Evolutionary conservation across 1,140 invertebrate genomes (phyloP).

Genomic region (Harpegnathos saltator): DNA sequence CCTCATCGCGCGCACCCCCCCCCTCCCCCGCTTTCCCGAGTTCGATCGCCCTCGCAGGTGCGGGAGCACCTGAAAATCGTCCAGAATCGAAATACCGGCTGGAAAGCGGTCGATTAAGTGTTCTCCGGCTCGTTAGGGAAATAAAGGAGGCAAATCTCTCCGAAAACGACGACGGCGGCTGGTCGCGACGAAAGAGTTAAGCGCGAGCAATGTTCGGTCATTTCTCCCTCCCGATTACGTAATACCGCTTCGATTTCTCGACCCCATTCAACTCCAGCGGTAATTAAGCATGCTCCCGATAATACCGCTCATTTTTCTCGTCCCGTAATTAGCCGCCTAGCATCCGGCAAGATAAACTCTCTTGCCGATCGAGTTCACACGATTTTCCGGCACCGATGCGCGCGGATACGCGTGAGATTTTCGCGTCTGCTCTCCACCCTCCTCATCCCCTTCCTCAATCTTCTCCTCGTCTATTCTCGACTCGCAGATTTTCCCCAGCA

Average conservation of each 20-base stretch:
- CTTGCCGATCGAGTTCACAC: conserved; percentile 20
- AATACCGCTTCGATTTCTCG: conserved; percentile 41
- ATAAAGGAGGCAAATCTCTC: conserved; percentile 24
- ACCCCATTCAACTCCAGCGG: conserved; percentile 24
- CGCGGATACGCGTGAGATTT: conserved; percentile 1
- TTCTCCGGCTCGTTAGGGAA: neutral
- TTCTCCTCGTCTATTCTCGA: neutral
- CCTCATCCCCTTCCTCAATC: too few relatives aligned
- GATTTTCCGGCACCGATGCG: neutral
- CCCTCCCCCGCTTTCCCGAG: too few relatives aligned
- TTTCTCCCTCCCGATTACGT: conserved; percentile 32
- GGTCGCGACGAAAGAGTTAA: conserved; percentile 21
- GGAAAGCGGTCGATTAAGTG: neutral
- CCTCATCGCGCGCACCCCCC: too few relatives aligned
- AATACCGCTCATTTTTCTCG: conserved; percentile 40
- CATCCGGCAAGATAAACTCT: conserved; percentile 10
- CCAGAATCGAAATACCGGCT: neutral
- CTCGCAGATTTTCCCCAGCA: neutral
- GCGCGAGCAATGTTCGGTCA: conserved; percentile 20
- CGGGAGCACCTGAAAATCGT: neutral
- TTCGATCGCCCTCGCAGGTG: neutral
- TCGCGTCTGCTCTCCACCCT: neutral
- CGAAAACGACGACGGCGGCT: neutral
- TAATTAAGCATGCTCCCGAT: conserved; percentile 46
- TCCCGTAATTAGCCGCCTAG: conserved; percentile 30